Base-by-base conservation (phyloP, 1,140 invertebrate genomes). In the Tenebrio molitor region DNA sequence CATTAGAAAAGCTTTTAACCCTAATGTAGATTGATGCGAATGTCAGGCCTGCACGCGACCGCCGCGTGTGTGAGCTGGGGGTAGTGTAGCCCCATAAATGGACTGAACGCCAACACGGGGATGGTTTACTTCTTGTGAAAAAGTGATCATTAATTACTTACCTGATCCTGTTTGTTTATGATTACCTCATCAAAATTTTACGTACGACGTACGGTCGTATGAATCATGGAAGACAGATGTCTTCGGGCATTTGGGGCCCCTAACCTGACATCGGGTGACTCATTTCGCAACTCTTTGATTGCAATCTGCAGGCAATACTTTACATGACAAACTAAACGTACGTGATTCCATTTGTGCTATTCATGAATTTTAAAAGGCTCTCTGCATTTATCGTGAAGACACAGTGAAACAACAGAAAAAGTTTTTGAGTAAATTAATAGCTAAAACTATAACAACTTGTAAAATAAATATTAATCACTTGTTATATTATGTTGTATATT, bases 1-100 rank as follows among this genome's bases (percentile, higher is more conserved):
- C 78, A 82, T 82, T 82, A 81, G 74, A 67, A 76, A 82, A 79
- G 71, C 81, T 82, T 82, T 82, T 82, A 82, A 77, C 78, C 68
- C 74, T 82, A 82, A 82, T 82, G 76, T 79, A 80, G 79, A 82
- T 82, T 82, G 81, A 82, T 82, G 79, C 66, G 63, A 46, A 74
- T 74, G 76, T 74, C 72, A 62, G 74, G 23, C 15, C 36, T 63
- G 75, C 78, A 81, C 80, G 78, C 78, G 80, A 81, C 77, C 39
- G 42, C 34, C 66, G 50, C 64, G 64, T 72, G 71, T 44, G 44
- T 66, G 50, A 58, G 23, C 16, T 17, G 50, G 15, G 34, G 63
- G 41, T 66, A 44, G 36, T 41, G 64, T 66, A 42, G 17, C 36
- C 36, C 19, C 16, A 29, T 65, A 17, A 65, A 33, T 21, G 64